phyloP scores from a whole-genome alignment of 2,888 invertebrate species.

The Synergus japonicus region DNA sequence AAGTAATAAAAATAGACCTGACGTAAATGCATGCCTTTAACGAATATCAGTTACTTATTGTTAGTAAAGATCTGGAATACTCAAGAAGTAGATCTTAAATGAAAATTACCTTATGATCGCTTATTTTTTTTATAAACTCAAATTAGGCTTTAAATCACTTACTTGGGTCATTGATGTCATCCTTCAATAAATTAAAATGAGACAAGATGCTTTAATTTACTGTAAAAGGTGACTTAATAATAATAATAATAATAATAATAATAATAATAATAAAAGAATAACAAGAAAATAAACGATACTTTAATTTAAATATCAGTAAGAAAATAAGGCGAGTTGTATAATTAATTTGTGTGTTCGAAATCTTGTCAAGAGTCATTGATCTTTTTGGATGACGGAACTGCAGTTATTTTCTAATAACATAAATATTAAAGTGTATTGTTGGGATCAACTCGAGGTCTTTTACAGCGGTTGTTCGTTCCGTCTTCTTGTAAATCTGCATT shows the following conservation, averaged over 20 bases:
- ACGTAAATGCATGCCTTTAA: slow-evolving; percentile 19
- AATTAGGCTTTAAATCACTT: neutral
- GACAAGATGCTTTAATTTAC: neutral
- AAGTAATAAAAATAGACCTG: slow-evolving; percentile 22
- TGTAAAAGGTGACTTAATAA: neutral
- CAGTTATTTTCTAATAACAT: neutral
- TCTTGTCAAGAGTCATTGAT: slow-evolving; percentile 21
- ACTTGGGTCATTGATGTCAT: neutral
- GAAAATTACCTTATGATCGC: neutral
- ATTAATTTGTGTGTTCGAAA: slow-evolving; percentile 20
- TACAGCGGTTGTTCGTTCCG: slow-evolving; percentile 80
- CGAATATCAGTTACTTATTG: neutral
- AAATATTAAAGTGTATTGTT: slow-evolving; percentile 68
- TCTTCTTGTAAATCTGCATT: slow-evolving; percentile 80
- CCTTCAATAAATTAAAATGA: neutral
- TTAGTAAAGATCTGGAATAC: neutral
- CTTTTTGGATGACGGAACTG: slow-evolving; percentile 1
- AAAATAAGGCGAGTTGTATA: slow-evolving; percentile 7
- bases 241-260: neutral
- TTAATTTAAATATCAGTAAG: neutral
- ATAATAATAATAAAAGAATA: neutral
- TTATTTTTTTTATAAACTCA: neutral
- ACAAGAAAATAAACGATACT: neutral
- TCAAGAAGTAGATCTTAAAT: neutral
- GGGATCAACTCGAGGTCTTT: slow-evolving; percentile 81